phyloP scores from a whole-genome alignment of 1,140 invertebrate genomes.

The Cardiocondyla obscurior region DNA sequence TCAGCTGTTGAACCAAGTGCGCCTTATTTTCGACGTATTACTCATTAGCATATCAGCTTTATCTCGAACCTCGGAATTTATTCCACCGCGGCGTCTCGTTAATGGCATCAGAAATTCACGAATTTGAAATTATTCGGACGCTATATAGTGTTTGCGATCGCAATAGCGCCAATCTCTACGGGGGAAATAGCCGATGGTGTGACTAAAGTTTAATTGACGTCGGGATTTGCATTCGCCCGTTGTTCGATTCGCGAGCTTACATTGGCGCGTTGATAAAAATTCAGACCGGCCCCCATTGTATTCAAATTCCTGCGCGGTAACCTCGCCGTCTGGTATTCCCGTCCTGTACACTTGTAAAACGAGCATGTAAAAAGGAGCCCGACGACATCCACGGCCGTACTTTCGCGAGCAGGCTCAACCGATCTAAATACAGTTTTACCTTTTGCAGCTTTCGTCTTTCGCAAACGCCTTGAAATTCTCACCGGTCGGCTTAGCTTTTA shows the following conservation, averaged over 20 bases:
- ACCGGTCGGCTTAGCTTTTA: background rate
- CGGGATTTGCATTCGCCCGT: conserved; percentile 76
- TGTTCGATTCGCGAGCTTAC: conserved; percentile 56
- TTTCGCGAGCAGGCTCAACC: conserved; percentile 16
- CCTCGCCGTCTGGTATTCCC: conserved; percentile 31
- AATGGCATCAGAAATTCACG: conserved; percentile 16
- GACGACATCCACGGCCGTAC: conserved; percentile 29
- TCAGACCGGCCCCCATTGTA: conserved; percentile 83
- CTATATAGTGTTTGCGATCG: background rate
- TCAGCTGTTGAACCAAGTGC: background rate
- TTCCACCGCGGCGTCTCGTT: background rate
- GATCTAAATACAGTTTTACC: background rate
- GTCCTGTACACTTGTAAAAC: conserved; percentile 79
- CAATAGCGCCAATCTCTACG: conserved; percentile 17
- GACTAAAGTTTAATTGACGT: conserved; percentile 80
- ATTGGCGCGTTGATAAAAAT: conserved; percentile 81
- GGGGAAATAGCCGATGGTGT: conserved; percentile 55
- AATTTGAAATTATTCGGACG: conserved; percentile 16
- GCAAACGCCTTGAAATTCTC: background rate
- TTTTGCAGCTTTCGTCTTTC: background rate
- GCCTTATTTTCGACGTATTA: background rate
- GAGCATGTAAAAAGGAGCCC: conserved; percentile 62
- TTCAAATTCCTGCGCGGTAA: conserved; percentile 76
- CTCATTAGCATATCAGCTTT: background rate
- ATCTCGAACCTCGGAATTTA: background rate